These are phyloP conservation scores for Decapterus maruadsi DNA, from an alignment of 2,797 vertebrate species.

Conservation along the genomic window DNA sequence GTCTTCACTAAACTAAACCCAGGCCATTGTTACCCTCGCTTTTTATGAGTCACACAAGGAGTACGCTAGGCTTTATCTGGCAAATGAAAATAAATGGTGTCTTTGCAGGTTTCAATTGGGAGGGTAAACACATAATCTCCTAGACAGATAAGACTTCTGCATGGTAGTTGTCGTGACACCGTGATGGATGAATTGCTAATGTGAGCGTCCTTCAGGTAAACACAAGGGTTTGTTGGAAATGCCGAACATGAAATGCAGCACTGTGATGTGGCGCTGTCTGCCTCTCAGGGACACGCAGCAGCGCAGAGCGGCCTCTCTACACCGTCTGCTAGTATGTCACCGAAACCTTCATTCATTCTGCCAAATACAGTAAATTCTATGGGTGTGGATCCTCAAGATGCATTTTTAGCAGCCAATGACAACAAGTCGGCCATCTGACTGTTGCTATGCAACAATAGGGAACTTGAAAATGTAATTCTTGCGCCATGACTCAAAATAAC, in stretches of 20 bases:
- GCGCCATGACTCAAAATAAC: conserved; percentile 53
- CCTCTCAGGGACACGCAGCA: conserved; percentile 16
- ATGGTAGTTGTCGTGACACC: conserved; percentile 38
- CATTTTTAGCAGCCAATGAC: conserved; percentile 58
- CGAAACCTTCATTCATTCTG: conserved; percentile 25
- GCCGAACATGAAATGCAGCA: conserved; percentile 34
- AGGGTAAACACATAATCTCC: conserved; percentile 21
- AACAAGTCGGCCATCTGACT: conserved; percentile 54
- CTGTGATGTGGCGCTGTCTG: conserved; percentile 34
- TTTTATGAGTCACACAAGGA: conserved; percentile 54
- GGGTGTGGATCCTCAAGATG: conserved; percentile 56
- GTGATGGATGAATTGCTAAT: conserved; percentile 54
- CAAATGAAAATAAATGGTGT: conserved; percentile 36
- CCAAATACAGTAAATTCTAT: conserved; percentile 43
- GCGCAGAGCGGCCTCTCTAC: conserved; percentile 1
- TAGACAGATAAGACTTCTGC: conserved; percentile 31
- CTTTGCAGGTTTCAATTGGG: conserved; percentile 30
- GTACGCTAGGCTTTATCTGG: conserved; percentile 31
- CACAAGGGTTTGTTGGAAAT: conserved; percentile 45
- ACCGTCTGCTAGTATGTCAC: conserved; percentile 5
- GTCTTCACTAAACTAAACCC: conserved; percentile 12
- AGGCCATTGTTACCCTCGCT: conserved; percentile 25
- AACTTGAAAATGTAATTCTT: conserved; percentile 55
- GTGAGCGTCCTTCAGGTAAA: conserved; percentile 60
- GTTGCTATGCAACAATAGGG: conserved; percentile 72